Evolutionary conservation across 2,888 invertebrate genomes (phyloP).

Genomic region (Leucania comma): DNA sequence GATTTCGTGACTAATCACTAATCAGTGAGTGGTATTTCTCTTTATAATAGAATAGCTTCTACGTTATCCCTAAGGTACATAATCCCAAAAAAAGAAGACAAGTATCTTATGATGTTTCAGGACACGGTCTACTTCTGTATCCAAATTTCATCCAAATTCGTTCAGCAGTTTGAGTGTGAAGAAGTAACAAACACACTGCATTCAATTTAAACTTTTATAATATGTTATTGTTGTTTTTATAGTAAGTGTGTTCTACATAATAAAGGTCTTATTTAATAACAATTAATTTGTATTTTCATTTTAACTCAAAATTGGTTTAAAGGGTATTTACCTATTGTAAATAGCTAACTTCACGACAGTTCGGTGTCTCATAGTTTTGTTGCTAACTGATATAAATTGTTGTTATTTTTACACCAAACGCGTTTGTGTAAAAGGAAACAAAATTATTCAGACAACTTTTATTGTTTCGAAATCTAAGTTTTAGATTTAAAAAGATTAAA

Average conservation of each 20-base stretch:
- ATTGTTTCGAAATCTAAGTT: constrained; percentile 29
- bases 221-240: too few relatives aligned
- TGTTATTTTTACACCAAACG: background rate
- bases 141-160: too few relatives aligned
- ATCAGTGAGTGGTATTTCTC: too few relatives aligned
- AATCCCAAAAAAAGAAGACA: too few relatives aligned
- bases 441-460: constrained; percentile 29
- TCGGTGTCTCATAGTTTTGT: background rate
- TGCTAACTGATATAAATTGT: background rate
- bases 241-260: background rate
- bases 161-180: too few relatives aligned
- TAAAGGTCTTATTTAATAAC: background rate
- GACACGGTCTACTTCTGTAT: too few relatives aligned
- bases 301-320: background rate
- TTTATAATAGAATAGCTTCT: too few relatives aligned
- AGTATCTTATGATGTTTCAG: too few relatives aligned
- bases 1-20: too few relatives aligned
- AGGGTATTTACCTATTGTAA: background rate
- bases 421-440: constrained; percentile 52
- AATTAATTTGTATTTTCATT: constrained; percentile 14
- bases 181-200: too few relatives aligned
- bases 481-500: background rate
- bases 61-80: too few relatives aligned
- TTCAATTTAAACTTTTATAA: too few relatives aligned
- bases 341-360: background rate